phyloP scores from a whole-genome alignment of 2,888 invertebrate species.

The Artemia sinica region DNA sequence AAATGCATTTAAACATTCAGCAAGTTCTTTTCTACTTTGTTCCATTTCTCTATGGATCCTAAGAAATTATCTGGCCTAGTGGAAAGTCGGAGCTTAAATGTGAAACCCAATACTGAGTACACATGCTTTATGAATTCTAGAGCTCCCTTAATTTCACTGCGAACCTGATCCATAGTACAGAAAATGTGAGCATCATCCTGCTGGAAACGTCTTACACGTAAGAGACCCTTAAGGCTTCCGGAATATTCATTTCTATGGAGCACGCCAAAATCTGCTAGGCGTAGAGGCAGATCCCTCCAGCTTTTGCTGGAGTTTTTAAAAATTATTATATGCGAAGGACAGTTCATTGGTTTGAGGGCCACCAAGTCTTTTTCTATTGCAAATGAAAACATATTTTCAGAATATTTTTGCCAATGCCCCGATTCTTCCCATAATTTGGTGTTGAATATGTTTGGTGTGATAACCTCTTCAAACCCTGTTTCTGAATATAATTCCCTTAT shows the following conservation, averaged over 20 bases:
- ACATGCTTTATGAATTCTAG: conserved; percentile 75
- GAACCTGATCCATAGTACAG: conserved; percentile 72
- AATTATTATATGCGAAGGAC: conserved; percentile 81
- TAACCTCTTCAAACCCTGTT: conserved; percentile 84
- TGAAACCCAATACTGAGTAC: conserved; percentile 83
- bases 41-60: conserved; percentile 80
- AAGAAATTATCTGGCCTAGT: conserved; percentile 86
- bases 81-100: conserved; percentile 74
- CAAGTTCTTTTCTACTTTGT: conserved; percentile 68
- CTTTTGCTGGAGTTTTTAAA: conserved; percentile 59
- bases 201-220: conserved; percentile 89
- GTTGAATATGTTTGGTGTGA: conserved; percentile 90
- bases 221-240: conserved; percentile 87
- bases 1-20: conserved; percentile 64
- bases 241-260: conserved; percentile 87
- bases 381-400: conserved; percentile 90
- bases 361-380: conserved; percentile 90
- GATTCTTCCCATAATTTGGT: conserved; percentile 90
- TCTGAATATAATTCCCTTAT: conserved; percentile 67
- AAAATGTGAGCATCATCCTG: conserved; percentile 99
- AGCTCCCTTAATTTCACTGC: conserved; percentile 57
- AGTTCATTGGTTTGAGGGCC: conserved; percentile 98
- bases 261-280: conserved; percentile 94
- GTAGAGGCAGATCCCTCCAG: conserved; percentile 85
- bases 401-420: conserved; percentile 95